Percentiles rank a stretch among this genome's conserved stretches.
Conservation (phyloP, 2,113 vertebrate species). For the Bostrychus sinensis region DNA sequence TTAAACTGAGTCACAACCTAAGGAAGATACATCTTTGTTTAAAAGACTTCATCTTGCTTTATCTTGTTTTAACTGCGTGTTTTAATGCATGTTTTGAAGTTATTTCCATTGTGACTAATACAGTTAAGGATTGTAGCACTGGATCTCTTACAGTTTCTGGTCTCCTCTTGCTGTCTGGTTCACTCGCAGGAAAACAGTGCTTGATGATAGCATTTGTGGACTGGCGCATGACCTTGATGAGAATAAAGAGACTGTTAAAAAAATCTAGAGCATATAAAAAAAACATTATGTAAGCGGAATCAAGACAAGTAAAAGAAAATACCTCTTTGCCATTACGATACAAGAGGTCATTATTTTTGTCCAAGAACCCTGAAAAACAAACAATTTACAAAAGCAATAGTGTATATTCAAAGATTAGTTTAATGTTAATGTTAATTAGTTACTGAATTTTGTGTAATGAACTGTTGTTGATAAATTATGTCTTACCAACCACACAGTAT, state of each 20-base stretch:
- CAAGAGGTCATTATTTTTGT: slow-evolving; percentile 97
- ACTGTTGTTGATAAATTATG: not conserved
- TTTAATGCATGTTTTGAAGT: no score
- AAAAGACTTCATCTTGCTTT: no score
- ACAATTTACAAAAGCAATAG: not conserved
- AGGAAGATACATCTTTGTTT: not conserved
- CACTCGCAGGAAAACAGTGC: slow-evolving; percentile 85
- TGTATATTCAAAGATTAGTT: not conserved
- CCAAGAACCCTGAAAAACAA: slow-evolving; percentile 87
- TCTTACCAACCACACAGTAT: slow-evolving; percentile 91
- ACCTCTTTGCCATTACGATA: slow-evolving; percentile 97
- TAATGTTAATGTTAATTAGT: no score
- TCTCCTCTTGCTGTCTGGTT: slow-evolving; percentile 87
- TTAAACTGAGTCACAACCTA: slow-evolving; percentile 98
- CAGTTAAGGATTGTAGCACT: not conserved
- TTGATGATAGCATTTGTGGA: slow-evolving; percentile 88
- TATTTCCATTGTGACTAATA: not conserved
- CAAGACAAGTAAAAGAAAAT: slow-evolving; percentile 20
- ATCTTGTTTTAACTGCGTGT: no score
- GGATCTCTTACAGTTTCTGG: slow-evolving; percentile 89
- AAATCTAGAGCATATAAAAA: not conserved
- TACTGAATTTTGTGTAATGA: not conserved
- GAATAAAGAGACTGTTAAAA: slow-evolving; percentile 1
- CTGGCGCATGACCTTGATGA: slow-evolving; percentile 85
- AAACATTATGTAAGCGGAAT: not conserved